A percentile compares a stretch with the other conserved stretches of the same genome.
These are phyloP conservation scores for Drosophila bipectinata DNA, from an alignment of 1,140 invertebrate genomes.

Conservation along the genomic window DNA sequence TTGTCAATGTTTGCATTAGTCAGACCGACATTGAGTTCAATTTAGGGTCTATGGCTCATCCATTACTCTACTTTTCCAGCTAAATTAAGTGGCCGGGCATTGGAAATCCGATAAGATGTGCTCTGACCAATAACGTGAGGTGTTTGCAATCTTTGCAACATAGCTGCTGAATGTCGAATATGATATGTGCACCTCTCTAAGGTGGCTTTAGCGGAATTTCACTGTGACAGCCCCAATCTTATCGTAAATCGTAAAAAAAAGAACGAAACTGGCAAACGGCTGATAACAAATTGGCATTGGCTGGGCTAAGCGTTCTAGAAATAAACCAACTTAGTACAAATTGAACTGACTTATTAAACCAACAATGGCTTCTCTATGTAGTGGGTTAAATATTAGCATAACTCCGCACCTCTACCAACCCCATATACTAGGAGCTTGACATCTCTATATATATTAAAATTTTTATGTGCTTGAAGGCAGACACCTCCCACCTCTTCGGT, in stretches of 20 bases:
- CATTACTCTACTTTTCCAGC: constrained; percentile 48
- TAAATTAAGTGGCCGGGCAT: constrained; percentile 10
- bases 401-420: constrained; percentile 1
- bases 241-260: constrained; percentile 43
- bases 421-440: constrained; percentile 1
- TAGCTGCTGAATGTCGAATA: neutral
- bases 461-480: neutral
- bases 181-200: neutral
- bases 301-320: constrained; percentile 25
- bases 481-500: constrained; percentile 13
- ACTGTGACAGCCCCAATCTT: constrained; percentile 46
- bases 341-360: constrained; percentile 18
- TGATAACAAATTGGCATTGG: constrained; percentile 54
- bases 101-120: constrained; percentile 18
- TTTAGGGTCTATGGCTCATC: constrained; percentile 32
- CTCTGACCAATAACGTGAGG: constrained; percentile 1
- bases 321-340: constrained; percentile 9
- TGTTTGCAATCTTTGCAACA: constrained; percentile 4
- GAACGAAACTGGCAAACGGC: constrained; percentile 21
- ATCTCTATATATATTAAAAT: constrained; percentile 4
- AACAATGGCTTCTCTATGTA: constrained; percentile 53
- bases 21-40: constrained; percentile 21
- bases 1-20: constrained; percentile 29
- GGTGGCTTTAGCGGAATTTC: constrained; percentile 18
- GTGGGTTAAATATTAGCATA: constrained; percentile 53